Percentiles rank a stretch among this genome's conserved stretches.
phyloP scores from a whole-genome alignment of 2,113 vertebrate species.

The Heterotilapia buettikoferi region DNA sequence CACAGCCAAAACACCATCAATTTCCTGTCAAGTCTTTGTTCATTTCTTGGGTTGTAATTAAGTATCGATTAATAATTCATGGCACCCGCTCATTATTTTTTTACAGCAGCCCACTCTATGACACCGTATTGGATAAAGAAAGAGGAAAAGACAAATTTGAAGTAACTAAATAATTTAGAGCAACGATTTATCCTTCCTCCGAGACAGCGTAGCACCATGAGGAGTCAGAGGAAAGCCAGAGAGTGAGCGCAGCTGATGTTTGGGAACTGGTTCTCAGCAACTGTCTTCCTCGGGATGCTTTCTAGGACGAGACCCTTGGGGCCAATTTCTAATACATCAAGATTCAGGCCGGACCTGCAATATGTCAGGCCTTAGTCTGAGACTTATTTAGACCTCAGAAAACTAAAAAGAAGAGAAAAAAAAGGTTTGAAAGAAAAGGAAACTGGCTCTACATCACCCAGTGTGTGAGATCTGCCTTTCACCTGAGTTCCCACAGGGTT shows the following conservation, averaged over 20 bases:
- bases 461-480: not conserved
- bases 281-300: conserved; percentile 39
- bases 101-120: conserved; percentile 33
- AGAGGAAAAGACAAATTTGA: conserved; percentile 66
- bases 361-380: conserved; percentile 6
- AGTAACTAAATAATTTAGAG: conserved; percentile 67
- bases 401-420: not conserved
- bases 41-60: conserved; percentile 63
- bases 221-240: conserved; percentile 5
- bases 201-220: conserved; percentile 12
- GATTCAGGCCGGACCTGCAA: conserved; percentile 11
- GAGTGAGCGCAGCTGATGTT: conserved; percentile 20
- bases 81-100: conserved; percentile 52
- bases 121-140: conserved; percentile 66
- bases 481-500: not conserved
- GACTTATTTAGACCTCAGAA: conserved; percentile 37
- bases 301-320: conserved; percentile 47
- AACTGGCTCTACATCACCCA: not conserved
- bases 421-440: not conserved
- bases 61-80: conserved; percentile 74
- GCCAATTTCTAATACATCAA: conserved; percentile 46
- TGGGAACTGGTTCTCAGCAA: not conserved
- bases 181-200: conserved; percentile 57
- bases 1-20: conserved; percentile 67
- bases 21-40: conserved; percentile 54